Evolutionary conservation across 1,140 invertebrate species (phyloP).

Genomic region (Oppia nitens): DNA sequence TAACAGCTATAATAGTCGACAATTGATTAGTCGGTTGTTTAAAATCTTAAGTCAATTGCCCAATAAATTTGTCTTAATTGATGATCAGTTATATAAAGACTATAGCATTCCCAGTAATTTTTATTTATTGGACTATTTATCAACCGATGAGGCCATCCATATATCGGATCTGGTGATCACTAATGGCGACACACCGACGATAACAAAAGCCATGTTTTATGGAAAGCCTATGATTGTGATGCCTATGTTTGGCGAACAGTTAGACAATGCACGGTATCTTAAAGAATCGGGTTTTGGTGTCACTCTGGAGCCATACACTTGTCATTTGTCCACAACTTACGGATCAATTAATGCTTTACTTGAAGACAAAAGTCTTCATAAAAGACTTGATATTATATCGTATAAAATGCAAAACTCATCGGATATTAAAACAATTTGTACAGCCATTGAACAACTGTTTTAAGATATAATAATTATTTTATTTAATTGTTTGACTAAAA

Average conservation of each 20-base stretch:
- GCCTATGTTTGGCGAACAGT: conserved; percentile 14
- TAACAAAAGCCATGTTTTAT: not conserved
- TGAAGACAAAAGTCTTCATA: not conserved
- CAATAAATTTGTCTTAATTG: too few relatives aligned
- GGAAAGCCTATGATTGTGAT: conserved; percentile 7
- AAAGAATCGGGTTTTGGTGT: conserved; percentile 6
- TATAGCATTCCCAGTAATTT: too few relatives aligned
- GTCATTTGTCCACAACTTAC: not conserved
- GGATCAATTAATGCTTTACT: not conserved
- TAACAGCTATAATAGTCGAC: too few relatives aligned
- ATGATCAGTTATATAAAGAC: too few relatives aligned
- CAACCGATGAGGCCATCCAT: not conserved
- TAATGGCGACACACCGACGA: conserved; percentile 14
- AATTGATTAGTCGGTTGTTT: too few relatives aligned
- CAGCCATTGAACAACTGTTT: too few relatives aligned
- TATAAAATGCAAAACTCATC: not conserved
- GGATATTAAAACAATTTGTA: not conserved
- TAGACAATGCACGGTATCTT: conserved; percentile 11
- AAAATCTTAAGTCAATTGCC: too few relatives aligned
- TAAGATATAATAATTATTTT: too few relatives aligned
- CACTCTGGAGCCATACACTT: not conserved
- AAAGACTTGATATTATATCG: not conserved
- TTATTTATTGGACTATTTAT: not conserved
- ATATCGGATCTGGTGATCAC: conserved; percentile 16
- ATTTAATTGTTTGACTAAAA: too few relatives aligned